A percentile compares a stretch with the other conserved stretches of the same genome.
Conservation (phyloP, 2,888 invertebrate genomes). For the Phoronis australis region DNA sequence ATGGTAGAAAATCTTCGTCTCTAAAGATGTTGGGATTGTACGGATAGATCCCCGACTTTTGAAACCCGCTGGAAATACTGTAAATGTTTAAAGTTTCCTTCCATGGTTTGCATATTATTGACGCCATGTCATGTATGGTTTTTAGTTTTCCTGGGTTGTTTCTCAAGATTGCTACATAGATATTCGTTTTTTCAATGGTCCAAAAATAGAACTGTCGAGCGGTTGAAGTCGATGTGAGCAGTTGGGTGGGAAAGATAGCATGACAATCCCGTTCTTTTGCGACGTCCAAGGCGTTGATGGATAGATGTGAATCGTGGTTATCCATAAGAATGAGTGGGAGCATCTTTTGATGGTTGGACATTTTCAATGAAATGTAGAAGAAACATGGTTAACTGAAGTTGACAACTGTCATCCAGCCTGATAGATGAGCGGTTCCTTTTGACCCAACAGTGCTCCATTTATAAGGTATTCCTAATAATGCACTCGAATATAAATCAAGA, state of each 20-base stretch:
- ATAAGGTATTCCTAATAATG: conserved; percentile 2
- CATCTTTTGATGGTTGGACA: neutral
- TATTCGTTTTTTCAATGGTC: neutral
- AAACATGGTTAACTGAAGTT: neutral
- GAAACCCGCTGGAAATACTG: neutral
- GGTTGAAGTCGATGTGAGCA: neutral
- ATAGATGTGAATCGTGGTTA: neutral
- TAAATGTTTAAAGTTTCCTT: neutral
- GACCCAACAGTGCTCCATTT: conserved; percentile 4
- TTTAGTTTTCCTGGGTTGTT: neutral
- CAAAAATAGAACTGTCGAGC: neutral
- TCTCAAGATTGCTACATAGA: neutral
- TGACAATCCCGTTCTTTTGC: too few species aligned
- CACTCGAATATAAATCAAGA: conserved; percentile 4
- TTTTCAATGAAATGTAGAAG: neutral
- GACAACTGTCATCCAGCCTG: conserved; percentile 1
- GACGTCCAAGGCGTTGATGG: neutral
- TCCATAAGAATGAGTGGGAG: neutral
- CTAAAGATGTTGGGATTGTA: neutral
- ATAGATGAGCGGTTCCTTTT: neutral
- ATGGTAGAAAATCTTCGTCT: too few species aligned
- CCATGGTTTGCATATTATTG: neutral
- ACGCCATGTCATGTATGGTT: neutral
- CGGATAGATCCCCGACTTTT: neutral
- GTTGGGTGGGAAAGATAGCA: neutral